Base-by-base conservation (phyloP, 1,140 invertebrate species). In the Ooceraea biroi region DNA sequence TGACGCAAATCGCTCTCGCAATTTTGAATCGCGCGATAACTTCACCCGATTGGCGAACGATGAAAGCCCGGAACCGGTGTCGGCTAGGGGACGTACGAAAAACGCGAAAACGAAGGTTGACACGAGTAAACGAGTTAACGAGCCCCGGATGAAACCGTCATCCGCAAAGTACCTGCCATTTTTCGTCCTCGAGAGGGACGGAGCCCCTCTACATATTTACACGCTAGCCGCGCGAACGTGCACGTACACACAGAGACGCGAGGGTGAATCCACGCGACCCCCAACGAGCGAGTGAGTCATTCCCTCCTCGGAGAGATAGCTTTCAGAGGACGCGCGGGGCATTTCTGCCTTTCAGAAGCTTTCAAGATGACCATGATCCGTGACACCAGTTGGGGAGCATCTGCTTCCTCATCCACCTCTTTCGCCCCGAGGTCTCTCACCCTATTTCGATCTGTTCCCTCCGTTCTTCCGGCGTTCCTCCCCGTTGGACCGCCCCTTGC, bases 311-410 rank as follows among this genome's bases (percentile, higher is more conserved):
- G 82, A 83, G 82, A 89, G 85, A 90, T 89, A 89, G 73, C 88
- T 90, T 87, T 87, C 78, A 68, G 78, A 83, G 74, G 44, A 68
- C 55, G 36, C 63, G 66, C 60, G 76, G 73, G 71, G 61, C 44
- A 78, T 82, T 84, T 48, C 57, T 60, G 72, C 72, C 76, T 84
- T 88, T 89, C 82, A 82, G 65, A 46, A 76, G 83, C 84, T 88
- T 90, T 86, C 83, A 85, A 87, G 85, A 87, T 83, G 88, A 89
- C 85, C 88, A 82, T 85, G 88, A 90, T 87, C 88, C 85, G 85
- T 84, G 88, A 87, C 88, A 87, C 83, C 61, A 71, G 68, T 76
- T 76, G 41, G 69, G 77, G 68, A 74, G 76, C 85, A 82, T 87
- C 76, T 84, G 73, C 73, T 82, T 83, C 61, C 82, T 82, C 82